phyloP scores from a whole-genome alignment of 2,888 invertebrate genomes.

The Ichneumon xanthorius region DNA sequence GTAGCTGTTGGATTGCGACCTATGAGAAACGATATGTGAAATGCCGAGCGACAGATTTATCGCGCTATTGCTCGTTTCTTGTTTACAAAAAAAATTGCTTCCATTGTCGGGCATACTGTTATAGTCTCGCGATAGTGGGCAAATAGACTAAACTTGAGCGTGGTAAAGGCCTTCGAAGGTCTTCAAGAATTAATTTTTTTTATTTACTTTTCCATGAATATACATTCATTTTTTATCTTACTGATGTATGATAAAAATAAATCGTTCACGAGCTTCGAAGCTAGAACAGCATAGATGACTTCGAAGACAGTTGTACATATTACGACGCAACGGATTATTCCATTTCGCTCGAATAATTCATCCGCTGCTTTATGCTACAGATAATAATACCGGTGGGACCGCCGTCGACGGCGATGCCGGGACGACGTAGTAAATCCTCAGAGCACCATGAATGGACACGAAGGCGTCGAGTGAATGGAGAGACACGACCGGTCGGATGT shows the following conservation, averaged over 20 bases:
- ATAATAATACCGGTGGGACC: conserved; percentile 67
- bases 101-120: conserved; percentile 11
- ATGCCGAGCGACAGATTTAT: conserved; percentile 52
- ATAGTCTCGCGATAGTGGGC: not conserved
- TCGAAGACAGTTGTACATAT: not conserved
- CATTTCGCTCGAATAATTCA: conserved; percentile 4
- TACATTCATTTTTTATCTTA: not conserved
- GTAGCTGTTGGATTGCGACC: conserved; percentile 30
- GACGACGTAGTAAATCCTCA: conserved; percentile 71
- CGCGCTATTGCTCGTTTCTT: conserved; percentile 44
- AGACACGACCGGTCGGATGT: conserved; percentile 59
- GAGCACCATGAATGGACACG: conserved; percentile 81
- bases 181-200: not conserved
- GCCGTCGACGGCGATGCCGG: conserved; percentile 58
- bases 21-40: conserved; percentile 51
- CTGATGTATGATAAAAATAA: not conserved
- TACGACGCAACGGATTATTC: not conserved
- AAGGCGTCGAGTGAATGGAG: conserved; percentile 80
- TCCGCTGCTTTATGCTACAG: conserved; percentile 35
- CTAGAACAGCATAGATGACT: not conserved
- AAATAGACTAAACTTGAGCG: conserved; percentile 7
- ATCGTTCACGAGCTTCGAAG: not conserved
- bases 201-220: not conserved
- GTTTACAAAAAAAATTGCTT: not conserved
- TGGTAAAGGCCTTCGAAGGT: not conserved